A percentile compares a stretch with the other conserved stretches of the same genome.
Conservation (phyloP, 1,140 invertebrate species). For the Oryctes rhinoceros region DNA sequence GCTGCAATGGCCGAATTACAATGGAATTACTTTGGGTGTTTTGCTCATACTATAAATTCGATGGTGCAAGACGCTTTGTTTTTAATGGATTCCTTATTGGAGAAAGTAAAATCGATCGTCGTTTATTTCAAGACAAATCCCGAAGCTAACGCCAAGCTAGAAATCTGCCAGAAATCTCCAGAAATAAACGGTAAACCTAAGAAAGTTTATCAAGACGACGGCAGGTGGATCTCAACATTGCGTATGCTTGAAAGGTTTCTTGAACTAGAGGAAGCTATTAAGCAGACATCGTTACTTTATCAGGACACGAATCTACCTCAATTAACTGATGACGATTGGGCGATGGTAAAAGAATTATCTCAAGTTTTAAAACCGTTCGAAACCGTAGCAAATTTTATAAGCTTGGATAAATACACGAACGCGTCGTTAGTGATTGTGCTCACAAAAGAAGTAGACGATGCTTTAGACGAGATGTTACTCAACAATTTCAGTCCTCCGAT, state of each 20-base stretch:
- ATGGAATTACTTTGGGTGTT: conserved; percentile 51
- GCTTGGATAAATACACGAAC: conserved; percentile 27
- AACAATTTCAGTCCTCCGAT: neutral
- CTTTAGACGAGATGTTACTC: neutral
- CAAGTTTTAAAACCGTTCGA: conserved; percentile 41
- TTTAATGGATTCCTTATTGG: conserved; percentile 7
- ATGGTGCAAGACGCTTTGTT: conserved; percentile 47
- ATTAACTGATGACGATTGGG: conserved; percentile 29
- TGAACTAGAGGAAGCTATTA: conserved; percentile 46
- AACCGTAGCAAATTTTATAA: conserved; percentile 44
- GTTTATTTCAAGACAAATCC: conserved; percentile 53
- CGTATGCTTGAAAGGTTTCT: conserved; percentile 57
- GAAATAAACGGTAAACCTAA: conserved; percentile 30
- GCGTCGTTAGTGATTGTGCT: conserved; percentile 18
- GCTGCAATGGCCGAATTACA: conserved; percentile 46
- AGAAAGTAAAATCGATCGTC: conserved; percentile 52
- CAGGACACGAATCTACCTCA: conserved; percentile 21
- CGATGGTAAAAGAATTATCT: conserved; percentile 14
- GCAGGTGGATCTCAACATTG: conserved; percentile 57
- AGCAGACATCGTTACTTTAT: conserved; percentile 11
- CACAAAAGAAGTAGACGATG: conserved; percentile 7
- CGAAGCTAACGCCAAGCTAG: conserved; percentile 49
- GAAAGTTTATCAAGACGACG: conserved; percentile 51
- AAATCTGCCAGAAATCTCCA: conserved; percentile 42
- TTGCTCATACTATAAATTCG: conserved; percentile 51